phyloP scores from a whole-genome alignment of 2,888 invertebrate species.

The Allolobophora icterica region DNA sequence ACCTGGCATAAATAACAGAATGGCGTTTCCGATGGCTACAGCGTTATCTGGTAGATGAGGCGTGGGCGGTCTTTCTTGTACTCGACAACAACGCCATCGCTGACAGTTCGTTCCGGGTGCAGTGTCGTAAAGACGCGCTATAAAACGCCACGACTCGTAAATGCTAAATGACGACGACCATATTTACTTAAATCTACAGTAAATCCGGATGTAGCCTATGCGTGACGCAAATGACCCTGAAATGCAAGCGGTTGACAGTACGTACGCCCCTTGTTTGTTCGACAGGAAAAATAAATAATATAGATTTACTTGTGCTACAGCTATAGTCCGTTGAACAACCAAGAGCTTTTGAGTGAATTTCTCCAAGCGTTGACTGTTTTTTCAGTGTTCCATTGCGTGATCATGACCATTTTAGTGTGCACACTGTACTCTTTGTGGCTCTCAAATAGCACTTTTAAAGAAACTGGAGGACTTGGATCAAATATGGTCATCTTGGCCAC shows the following conservation, averaged over 20 bases:
- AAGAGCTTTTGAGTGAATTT: background rate
- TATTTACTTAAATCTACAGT: constrained; percentile 11
- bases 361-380: background rate
- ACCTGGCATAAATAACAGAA: constrained; percentile 10
- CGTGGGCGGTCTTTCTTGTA: background rate
- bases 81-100: background rate
- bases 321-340: background rate
- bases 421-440: background rate
- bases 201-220: background rate
- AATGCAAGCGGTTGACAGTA: background rate
- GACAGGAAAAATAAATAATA: background rate
- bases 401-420: too few species aligned
- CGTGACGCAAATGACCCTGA: background rate
- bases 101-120: constrained; percentile 17
- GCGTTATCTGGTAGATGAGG: background rate
- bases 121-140: background rate
- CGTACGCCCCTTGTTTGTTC: background rate
- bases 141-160: background rate
- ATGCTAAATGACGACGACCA: constrained; percentile 9
- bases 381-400: background rate
- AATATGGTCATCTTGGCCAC: too few species aligned
- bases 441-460: too few species aligned
- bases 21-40: background rate
- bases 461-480: background rate
- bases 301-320: background rate